Percentiles rank a stretch among this genome's conserved stretches.
These are phyloP conservation scores for Rhabdophis nuchalis DNA, from an alignment of 2,797 vertebrate genomes.

Conservation along the genomic window DNA sequence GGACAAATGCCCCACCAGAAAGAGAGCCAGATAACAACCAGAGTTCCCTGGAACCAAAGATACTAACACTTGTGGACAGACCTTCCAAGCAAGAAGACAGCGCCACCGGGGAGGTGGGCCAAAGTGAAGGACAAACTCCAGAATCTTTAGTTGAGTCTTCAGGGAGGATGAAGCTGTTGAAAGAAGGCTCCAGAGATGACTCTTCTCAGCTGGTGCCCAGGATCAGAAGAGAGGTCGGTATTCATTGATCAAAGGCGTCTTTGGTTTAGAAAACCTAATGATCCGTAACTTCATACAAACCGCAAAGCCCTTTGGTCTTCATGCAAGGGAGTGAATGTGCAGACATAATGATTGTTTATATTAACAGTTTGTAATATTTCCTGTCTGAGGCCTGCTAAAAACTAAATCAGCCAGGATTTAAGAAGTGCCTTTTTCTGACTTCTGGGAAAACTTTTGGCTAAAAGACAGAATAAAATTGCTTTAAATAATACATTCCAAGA, in stretches of 20 bases:
- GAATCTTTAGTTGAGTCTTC: conserved; percentile 38
- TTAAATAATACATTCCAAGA: neutral
- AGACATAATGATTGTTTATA: neutral
- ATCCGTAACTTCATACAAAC: neutral
- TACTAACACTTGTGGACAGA: accelerated
- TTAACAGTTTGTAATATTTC: neutral
- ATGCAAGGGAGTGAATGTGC: neutral
- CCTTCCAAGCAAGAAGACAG: conserved; percentile 3
- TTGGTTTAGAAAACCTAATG: neutral
- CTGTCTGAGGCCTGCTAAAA: neutral
- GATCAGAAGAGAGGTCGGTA: conserved; percentile 58
- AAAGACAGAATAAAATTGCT: neutral
- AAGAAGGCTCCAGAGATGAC: conserved; percentile 52
- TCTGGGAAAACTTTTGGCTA: neutral
- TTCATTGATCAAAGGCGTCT: neutral
- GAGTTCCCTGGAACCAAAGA: conserved; percentile 33
- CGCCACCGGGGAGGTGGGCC: neutral
- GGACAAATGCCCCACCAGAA: neutral
- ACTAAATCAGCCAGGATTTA: neutral
- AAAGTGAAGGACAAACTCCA: neutral
- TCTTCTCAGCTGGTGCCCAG: neutral
- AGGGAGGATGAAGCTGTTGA: conserved; percentile 44
- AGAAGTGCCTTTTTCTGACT: neutral
- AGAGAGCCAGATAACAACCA: conserved; percentile 24
- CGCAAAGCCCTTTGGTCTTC: neutral